These are phyloP conservation scores for Aleiodes alternator DNA, from an alignment of 2,888 invertebrate genomes.

Conservation along the genomic window DNA sequence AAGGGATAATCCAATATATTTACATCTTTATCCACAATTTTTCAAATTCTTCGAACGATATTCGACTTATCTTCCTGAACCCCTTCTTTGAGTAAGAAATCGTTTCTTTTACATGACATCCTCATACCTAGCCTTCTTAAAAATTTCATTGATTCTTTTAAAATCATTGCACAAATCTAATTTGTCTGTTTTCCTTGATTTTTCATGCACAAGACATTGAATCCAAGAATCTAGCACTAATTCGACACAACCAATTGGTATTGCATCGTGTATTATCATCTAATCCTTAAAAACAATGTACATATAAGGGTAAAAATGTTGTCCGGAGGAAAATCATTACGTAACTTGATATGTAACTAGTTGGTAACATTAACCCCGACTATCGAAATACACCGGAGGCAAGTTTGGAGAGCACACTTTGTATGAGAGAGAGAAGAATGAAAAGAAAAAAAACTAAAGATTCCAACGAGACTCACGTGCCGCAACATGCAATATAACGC, in stretches of 20 bases:
- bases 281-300: slow-evolving; percentile 10
- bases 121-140: too few relatives aligned
- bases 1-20: too few relatives aligned
- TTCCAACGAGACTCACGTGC: background rate
- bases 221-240: background rate
- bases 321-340: slow-evolving; percentile 27
- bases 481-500: slow-evolving; percentile 32
- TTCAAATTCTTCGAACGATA: too few relatives aligned
- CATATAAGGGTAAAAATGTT: slow-evolving; percentile 40
- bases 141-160: too few relatives aligned
- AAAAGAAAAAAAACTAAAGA: background rate
- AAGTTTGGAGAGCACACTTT: slow-evolving; percentile 13
- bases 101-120: too few relatives aligned
- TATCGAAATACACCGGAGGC: background rate
- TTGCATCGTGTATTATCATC: background rate
- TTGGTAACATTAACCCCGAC: background rate
- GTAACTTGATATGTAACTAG: slow-evolving; percentile 2
- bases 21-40: too few relatives aligned
- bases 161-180: too few relatives aligned
- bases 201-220: background rate
- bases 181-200: background rate
- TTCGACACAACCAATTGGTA: background rate
- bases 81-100: too few relatives aligned
- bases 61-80: too few relatives aligned
- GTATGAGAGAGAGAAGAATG: background rate